Percentiles rank a stretch among this genome's conserved stretches.
Evolutionary conservation across 2,888 invertebrate genomes (phyloP).

Genomic region (Hymenopus coronatus): DNA sequence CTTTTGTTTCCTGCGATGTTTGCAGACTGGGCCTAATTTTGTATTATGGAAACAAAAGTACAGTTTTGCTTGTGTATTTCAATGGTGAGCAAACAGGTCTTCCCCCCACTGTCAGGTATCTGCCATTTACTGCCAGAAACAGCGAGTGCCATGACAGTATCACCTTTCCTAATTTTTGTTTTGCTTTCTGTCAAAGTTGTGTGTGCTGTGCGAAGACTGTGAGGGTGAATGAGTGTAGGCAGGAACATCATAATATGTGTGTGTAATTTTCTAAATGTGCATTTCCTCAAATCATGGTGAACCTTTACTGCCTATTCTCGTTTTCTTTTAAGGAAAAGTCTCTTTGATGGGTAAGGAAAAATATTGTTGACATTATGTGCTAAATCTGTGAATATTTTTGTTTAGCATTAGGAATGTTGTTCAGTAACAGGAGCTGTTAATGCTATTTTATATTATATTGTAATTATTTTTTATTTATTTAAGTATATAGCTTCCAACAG

Average conservation of each 20-base stretch:
- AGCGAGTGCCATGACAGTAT: conserved; percentile 7
- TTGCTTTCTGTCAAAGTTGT: neutral
- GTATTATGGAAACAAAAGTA: neutral
- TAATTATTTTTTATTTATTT: too few relatives aligned
- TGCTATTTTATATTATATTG: too few relatives aligned
- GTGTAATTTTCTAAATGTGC: neutral
- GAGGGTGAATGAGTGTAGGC: neutral
- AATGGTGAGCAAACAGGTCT: neutral
- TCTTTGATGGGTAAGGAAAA: neutral
- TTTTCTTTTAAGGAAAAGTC: neutral
- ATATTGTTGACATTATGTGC: neutral
- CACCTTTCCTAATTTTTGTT: neutral
- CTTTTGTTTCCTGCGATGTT: neutral
- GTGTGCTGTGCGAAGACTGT: neutral
- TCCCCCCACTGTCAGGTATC: neutral
- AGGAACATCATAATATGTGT: neutral
- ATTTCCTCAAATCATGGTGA: neutral
- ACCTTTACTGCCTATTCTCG: neutral
- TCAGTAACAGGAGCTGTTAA: too few relatives aligned
- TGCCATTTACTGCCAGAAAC: neutral
- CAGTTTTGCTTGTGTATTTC: neutral
- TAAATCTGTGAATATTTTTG: neutral
- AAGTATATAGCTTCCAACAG: too few relatives aligned
- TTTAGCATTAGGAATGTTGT: too few relatives aligned
- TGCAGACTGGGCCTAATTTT: neutral